Evolutionary conservation across 2,888 invertebrate genomes (phyloP).

Genomic region (Nomada goodeniana): DNA sequence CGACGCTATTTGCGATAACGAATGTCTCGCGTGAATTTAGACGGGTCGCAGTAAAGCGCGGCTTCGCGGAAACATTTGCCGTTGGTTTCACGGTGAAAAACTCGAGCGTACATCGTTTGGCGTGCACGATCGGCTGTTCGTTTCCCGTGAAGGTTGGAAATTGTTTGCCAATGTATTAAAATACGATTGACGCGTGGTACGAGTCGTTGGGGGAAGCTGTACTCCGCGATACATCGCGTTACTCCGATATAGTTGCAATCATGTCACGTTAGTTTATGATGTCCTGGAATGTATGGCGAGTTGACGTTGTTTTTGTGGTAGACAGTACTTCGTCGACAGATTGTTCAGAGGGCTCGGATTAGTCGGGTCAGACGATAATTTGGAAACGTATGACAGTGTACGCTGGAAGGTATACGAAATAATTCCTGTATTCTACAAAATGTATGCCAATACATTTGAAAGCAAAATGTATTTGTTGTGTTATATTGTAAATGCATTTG

Average conservation of each 20-base stretch:
- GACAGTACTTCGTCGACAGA: no score
- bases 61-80: conserved; percentile 15
- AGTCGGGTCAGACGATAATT: no score
- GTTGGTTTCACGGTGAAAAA: conserved; percentile 2
- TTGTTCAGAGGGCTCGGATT: no score
- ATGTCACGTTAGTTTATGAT: conserved; percentile 6
- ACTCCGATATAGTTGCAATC: background rate
- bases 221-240: background rate
- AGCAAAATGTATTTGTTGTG: no score
- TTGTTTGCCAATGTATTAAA: conserved; percentile 24
- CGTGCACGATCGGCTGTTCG: background rate
- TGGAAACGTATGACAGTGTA: no score
- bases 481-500: no score
- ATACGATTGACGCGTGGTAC: conserved; percentile 13
- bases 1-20: conserved; percentile 47
- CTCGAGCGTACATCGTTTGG: background rate
- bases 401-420: no score
- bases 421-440: no score
- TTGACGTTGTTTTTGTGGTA: no score
- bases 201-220: background rate
- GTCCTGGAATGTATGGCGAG: no score
- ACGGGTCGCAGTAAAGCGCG: background rate
- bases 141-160: background rate
- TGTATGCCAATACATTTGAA: no score
- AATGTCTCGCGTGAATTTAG: conserved; percentile 18